A percentile compares a stretch with the other conserved stretches of the same genome.
These are phyloP conservation scores for Epinotia demarniana DNA, from an alignment of 2,888 invertebrate genomes.

Conservation along the genomic window DNA sequence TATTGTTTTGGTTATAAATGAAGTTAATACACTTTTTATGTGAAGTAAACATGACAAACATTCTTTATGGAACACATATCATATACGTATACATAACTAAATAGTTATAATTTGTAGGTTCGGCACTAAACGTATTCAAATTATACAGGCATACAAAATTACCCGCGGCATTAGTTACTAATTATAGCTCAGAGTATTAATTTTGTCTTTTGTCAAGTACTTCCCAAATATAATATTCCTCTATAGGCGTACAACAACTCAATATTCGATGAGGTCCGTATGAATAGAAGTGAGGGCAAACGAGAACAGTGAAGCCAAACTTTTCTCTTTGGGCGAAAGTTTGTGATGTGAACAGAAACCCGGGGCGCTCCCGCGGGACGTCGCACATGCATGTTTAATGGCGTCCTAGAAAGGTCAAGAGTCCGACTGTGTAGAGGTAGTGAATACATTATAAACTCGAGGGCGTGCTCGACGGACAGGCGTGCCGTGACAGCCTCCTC, in stretches of 20 bases:
- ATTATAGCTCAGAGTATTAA: neutral
- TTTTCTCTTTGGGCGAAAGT: conserved; percentile 79
- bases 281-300: conserved; percentile 68
- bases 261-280: conserved; percentile 53
- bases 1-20: too few relatives aligned
- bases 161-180: neutral
- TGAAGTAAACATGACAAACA: neutral
- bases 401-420: conserved; percentile 82
- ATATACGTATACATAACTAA: neutral
- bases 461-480: conserved; percentile 61
- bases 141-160: neutral
- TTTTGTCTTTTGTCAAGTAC: neutral
- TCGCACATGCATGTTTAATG: conserved; percentile 81
- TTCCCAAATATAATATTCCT: conserved; percentile 11
- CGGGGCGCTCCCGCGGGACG: conserved; percentile 72
- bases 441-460: conserved; percentile 79
- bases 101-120: neutral
- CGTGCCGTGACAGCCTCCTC: conserved; percentile 73
- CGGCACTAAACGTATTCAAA: neutral
- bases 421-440: conserved; percentile 72
- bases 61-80: neutral
- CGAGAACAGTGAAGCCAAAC: conserved; percentile 72
- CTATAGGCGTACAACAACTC: conserved; percentile 61
- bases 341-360: conserved; percentile 76
- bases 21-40: too few relatives aligned